Conservation (phyloP, 2,797 vertebrate genomes). For the Pseudomugil gertrudae region DNA sequence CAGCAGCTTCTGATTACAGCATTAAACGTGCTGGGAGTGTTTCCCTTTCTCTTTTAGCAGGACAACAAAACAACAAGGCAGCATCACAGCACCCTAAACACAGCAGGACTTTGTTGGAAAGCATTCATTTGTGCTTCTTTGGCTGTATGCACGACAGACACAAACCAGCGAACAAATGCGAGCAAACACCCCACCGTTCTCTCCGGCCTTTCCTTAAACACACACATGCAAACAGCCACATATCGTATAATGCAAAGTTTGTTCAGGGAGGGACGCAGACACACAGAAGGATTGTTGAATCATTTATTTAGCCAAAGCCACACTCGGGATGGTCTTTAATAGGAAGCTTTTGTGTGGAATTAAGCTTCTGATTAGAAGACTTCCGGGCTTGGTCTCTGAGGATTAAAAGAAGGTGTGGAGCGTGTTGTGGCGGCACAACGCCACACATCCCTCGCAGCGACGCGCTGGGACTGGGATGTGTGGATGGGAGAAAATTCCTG, state of each 20-base stretch:
- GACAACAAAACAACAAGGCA: slow-evolving; percentile 42
- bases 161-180: slow-evolving; percentile 36
- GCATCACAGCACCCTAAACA: slow-evolving; percentile 5
- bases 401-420: slow-evolving; percentile 24
- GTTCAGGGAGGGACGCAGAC: slow-evolving; percentile 53
- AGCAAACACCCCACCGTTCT: slow-evolving; percentile 28
- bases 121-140: slow-evolving; percentile 28
- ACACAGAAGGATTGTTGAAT: slow-evolving; percentile 51
- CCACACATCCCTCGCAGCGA: neutral
- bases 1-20: neutral
- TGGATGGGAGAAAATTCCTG: neutral
- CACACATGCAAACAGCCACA: slow-evolving; percentile 30
- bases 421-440: neutral
- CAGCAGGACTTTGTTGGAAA: slow-evolving; percentile 17
- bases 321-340: slow-evolving; percentile 43
- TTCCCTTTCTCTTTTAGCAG: slow-evolving; percentile 22
- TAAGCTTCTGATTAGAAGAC: slow-evolving; percentile 39
- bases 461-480: neutral
- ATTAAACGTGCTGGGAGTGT: slow-evolving; percentile 1
- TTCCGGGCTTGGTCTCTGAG: slow-evolving; percentile 35
- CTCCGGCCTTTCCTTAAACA: slow-evolving; percentile 24
- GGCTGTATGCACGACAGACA: slow-evolving; percentile 46
- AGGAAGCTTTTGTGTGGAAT: slow-evolving; percentile 51
- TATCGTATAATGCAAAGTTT: slow-evolving; percentile 64
- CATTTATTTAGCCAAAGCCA: slow-evolving; percentile 52